These are phyloP conservation scores for Philotrypesis tridentata DNA, from an alignment of 1,140 invertebrate genomes.

Conservation along the genomic window DNA sequence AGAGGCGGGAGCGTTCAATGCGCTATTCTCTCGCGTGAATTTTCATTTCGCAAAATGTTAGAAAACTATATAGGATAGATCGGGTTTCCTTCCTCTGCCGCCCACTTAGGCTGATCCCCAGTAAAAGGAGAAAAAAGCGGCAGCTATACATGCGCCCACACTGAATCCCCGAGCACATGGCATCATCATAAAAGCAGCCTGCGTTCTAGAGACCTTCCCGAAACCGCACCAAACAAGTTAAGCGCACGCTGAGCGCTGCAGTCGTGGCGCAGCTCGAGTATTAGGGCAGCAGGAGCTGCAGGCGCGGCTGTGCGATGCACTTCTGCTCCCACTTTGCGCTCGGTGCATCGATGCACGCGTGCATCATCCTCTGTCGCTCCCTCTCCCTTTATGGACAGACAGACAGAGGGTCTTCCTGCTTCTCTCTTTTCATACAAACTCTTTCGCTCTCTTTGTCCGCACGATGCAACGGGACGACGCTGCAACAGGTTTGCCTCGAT, in stretches of 20 bases:
- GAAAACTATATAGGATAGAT: no score
- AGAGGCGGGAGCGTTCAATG: no score
- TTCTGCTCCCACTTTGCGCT: background rate
- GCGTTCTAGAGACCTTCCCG: no score
- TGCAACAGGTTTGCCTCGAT: background rate
- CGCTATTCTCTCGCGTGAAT: no score
- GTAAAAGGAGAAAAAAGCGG: no score
- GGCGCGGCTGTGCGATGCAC: background rate
- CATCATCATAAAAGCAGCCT: no score
- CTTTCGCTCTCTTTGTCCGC: background rate
- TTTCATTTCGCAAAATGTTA: no score
- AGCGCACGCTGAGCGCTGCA: conserved; percentile 56
- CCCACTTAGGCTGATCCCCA: no score
- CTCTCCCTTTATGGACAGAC: background rate
- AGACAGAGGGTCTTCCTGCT: background rate
- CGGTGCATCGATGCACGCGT: conserved; percentile 22
- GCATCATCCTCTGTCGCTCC: background rate
- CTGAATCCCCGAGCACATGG: no score
- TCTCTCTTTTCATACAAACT: background rate
- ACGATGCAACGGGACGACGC: background rate
- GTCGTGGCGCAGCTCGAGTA: conserved; percentile 50
- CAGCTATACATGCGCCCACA: no score
- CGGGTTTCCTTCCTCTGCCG: no score
- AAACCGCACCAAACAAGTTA: background rate
- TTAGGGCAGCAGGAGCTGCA: conserved; percentile 52